A percentile compares a stretch with the other conserved stretches of the same genome.
These are phyloP conservation scores for Yponomeuta cagnagella DNA, from an alignment of 2,888 invertebrate species.

Conservation along the genomic window DNA sequence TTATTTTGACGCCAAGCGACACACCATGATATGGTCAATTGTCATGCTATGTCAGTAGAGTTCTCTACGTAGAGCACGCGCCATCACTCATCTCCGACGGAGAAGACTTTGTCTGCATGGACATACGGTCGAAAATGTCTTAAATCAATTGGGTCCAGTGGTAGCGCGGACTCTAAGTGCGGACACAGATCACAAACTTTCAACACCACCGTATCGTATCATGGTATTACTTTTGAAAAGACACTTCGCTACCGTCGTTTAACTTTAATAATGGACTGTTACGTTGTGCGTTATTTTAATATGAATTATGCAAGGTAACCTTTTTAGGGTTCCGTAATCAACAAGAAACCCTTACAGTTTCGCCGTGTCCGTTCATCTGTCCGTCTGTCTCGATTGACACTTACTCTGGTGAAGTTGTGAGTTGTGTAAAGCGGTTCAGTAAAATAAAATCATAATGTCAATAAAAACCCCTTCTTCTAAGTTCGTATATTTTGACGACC, in stretches of 20 bases:
- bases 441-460: too few species aligned
- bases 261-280: neutral
- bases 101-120: too few species aligned
- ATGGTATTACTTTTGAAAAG: neutral
- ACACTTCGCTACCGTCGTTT: neutral
- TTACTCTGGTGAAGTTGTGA: too few species aligned
- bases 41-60: neutral
- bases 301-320: neutral
- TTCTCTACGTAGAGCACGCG: neutral
- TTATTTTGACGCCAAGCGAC: neutral
- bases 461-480: too few species aligned
- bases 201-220: neutral
- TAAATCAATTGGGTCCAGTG: too few species aligned
- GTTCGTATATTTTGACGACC: too few species aligned
- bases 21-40: neutral
- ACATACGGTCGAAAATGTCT: too few species aligned
- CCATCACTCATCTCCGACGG: too few species aligned
- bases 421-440: too few species aligned
- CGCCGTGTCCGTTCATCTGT: too few species aligned
- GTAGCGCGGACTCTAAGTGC: neutral
- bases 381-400: too few species aligned
- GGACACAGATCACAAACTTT: neutral
- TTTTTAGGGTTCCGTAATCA: neutral
- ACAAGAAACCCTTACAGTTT: too few species aligned
- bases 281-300: neutral